A percentile compares a stretch with the other conserved stretches of the same genome.
Conservation (phyloP, 2,113 vertebrate species). For the Oriolus oriolus region DNA sequence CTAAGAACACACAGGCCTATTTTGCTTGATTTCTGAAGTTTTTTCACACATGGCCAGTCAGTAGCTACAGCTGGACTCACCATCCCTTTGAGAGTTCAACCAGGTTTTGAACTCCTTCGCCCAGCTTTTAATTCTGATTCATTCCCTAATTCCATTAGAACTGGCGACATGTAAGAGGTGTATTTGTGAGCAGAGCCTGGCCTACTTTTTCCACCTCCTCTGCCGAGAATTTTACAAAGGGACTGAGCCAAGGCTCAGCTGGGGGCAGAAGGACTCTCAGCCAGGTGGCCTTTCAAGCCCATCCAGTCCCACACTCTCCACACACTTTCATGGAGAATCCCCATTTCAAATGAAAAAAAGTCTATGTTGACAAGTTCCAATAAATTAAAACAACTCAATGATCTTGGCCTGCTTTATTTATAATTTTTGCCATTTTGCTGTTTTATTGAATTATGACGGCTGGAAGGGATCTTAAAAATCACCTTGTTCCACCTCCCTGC, state of each 20-base stretch:
- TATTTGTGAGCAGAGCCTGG: slow-evolving; percentile 31
- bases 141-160: slow-evolving; percentile 8
- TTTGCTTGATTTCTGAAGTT: background rate
- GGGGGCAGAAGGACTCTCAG: background rate
- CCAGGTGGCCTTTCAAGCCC: background rate
- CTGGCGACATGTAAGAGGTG: slow-evolving; percentile 18
- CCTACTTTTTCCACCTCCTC: slow-evolving; percentile 38
- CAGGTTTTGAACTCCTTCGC: slow-evolving; percentile 14
- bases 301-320: background rate
- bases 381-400: background rate
- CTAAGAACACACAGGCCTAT: background rate
- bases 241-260: background rate
- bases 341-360: background rate
- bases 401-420: background rate
- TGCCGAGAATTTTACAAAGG: background rate
- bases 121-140: background rate
- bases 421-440: background rate
- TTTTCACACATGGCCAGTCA: background rate
- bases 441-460: background rate
- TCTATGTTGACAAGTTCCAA: background rate
- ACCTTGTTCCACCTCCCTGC: background rate
- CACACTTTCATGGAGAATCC: background rate
- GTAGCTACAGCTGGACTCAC: background rate
- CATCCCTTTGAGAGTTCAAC: background rate
- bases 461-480: background rate